Evolutionary conservation across 2,113 vertebrate genomes (phyloP).

Genomic region (Corythornis cristatus): DNA sequence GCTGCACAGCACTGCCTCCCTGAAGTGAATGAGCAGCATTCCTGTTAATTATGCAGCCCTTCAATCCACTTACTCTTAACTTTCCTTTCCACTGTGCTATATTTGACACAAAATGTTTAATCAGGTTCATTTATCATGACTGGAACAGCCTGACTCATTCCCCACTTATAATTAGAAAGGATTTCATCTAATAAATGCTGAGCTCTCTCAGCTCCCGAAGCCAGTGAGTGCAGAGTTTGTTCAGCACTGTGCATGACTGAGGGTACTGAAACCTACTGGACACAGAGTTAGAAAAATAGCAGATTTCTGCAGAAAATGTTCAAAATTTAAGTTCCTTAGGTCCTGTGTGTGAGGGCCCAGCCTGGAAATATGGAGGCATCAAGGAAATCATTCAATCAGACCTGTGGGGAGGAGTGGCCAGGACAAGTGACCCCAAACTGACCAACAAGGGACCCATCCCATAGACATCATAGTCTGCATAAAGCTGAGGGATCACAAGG

Average conservation of each 20-base stretch:
- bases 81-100: slow-evolving; percentile 39
- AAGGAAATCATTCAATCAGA: neutral
- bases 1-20: neutral
- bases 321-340: neutral
- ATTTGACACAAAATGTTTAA: slow-evolving; percentile 63
- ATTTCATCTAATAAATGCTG: slow-evolving; percentile 49
- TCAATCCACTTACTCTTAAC: slow-evolving; percentile 38
- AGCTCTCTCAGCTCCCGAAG: neutral
- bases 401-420: too few relatives aligned
- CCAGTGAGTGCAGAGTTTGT: slow-evolving; percentile 19
- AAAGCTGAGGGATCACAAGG: too few relatives aligned
- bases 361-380: neutral
- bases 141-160: slow-evolving; percentile 63
- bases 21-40: neutral
- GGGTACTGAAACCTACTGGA: neutral
- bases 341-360: neutral
- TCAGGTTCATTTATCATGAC: slow-evolving; percentile 61
- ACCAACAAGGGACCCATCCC: too few relatives aligned
- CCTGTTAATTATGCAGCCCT: slow-evolving; percentile 18
- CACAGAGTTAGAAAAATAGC: neutral
- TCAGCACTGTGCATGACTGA: neutral
- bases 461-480: too few relatives aligned
- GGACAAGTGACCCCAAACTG: too few relatives aligned
- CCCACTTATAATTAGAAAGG: slow-evolving; percentile 59
- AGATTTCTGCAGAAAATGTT: neutral